A percentile compares a stretch with the other conserved stretches of the same genome.
Conservation (phyloP, 2,113 vertebrate species). For the Varanus komodoensis region DNA sequence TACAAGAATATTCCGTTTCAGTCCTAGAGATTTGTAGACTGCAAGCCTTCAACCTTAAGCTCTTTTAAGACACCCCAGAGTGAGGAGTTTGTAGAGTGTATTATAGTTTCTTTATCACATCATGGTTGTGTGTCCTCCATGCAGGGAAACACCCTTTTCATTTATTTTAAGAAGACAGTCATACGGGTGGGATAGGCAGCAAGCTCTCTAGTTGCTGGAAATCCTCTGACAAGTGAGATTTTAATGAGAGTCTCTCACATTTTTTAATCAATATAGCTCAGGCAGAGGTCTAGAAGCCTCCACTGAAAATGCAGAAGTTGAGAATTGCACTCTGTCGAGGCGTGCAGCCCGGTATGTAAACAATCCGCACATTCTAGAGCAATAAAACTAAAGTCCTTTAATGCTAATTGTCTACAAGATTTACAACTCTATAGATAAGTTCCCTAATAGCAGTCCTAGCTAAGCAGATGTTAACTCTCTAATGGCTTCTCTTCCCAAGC, state of each 20-base stretch:
- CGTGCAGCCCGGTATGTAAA: too few species aligned
- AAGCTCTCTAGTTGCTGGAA: background rate
- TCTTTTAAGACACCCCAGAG: background rate
- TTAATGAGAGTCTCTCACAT: background rate
- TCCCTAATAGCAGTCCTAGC: too few species aligned
- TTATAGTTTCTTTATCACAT: background rate
- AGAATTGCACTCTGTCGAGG: background rate
- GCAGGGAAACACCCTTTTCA: background rate
- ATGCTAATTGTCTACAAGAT: too few species aligned
- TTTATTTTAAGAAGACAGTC: background rate
- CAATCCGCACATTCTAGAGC: too few species aligned
- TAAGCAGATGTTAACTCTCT: too few species aligned
- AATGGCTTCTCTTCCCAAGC: too few species aligned
- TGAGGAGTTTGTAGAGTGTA: background rate
- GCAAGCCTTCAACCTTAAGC: background rate
- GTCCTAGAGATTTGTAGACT: background rate
- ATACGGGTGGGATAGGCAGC: too few species aligned
- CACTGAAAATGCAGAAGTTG: background rate
- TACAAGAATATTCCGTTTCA: slow-evolving; percentile 20
- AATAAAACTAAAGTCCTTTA: too few species aligned
- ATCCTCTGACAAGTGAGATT: background rate
- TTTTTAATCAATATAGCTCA: background rate
- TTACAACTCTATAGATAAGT: too few species aligned
- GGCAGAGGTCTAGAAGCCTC: background rate
- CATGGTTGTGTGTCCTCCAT: background rate